Conservation (phyloP, 2,888 invertebrate species). For the Crematogaster levior region DNA sequence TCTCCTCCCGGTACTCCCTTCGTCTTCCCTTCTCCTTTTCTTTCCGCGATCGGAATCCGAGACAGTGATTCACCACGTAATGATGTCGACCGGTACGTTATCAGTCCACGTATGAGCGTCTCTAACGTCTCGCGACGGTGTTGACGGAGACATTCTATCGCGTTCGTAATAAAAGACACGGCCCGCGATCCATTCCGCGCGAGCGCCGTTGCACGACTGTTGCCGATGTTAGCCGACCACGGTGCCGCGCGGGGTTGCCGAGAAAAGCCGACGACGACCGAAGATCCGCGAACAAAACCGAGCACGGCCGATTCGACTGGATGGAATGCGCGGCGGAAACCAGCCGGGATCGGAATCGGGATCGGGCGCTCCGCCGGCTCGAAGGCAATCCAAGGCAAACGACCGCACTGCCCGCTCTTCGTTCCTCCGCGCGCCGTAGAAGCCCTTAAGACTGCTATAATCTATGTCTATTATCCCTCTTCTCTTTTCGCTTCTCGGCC, state of each 20-base stretch:
- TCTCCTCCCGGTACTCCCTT: neutral
- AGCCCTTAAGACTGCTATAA: constrained; percentile 69
- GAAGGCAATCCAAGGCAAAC: constrained; percentile 84
- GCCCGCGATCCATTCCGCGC: constrained; percentile 75
- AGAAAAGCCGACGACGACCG: constrained; percentile 52
- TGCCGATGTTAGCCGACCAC: constrained; percentile 74
- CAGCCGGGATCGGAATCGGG: constrained; percentile 84
- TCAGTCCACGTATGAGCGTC: constrained; percentile 60
- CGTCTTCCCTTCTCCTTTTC: neutral
- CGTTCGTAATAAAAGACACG: constrained; percentile 55
- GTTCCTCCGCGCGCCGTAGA: constrained; percentile 70
- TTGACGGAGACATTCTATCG: constrained; percentile 61
- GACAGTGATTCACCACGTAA: constrained; percentile 22
- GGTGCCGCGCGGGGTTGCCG: constrained; percentile 65
- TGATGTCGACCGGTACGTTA: constrained; percentile 22
- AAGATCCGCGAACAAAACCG: constrained; percentile 54
- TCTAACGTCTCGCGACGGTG: constrained; percentile 60
- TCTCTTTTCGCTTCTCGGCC: constrained; percentile 54
- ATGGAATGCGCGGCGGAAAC: constrained; percentile 84
- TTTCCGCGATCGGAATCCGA: constrained; percentile 14
- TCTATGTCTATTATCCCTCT: constrained; percentile 76
- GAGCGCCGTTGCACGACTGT: constrained; percentile 82
- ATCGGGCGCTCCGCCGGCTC: constrained; percentile 79
- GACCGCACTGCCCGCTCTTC: constrained; percentile 81
- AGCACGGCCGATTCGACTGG: constrained; percentile 68